Base-by-base conservation (phyloP, 2,888 invertebrate species). In the Caenorhabditis angaria region DNA sequence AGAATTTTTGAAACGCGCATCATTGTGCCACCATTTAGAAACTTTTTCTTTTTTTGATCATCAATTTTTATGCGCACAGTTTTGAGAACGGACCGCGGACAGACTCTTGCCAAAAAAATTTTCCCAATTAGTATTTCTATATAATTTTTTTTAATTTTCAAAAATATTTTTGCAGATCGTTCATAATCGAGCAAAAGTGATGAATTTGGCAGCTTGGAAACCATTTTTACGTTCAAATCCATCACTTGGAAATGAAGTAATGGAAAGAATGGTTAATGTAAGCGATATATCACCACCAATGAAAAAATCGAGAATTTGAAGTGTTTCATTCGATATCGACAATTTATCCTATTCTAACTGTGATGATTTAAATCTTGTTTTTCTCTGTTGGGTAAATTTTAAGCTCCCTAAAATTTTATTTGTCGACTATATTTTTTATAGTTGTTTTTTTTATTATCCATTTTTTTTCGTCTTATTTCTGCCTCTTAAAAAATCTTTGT, bases 181-280 rank as follows among this genome's bases (percentile, higher is more conserved):
- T 41, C 58, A 68, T 22, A 74, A 83, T 61, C 70, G 76, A 2
- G 65, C 60, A 20, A 58, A 66, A 53, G 70, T 85, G 24, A 64
- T 85, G 70, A 65, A 56, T 6, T 76, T 81, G n/a, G 70, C 74
- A 8, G 71, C 79, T 6, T 82, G 95, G 96, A 87, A 96, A 95
- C 68, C 96, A 88, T 88, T 99, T 95, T 88, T 96, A 95, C n/a
- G 92, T 91, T 87, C 92, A 93, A 80, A 96, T 57, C 79, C 84
- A 18, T 57, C 61, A 29, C 65, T 87, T 28, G 81, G 80, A 32
- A 85, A 81, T 63, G 60, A 62, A 12, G 70, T 87, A 8, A 79
- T 87, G 28, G 87, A 87, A 61, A 76, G 76, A 50, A 78, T 85
- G 64, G 76, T 85, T 41, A 67, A 74, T 27, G 63, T 65, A 27